Conservation (phyloP, 2,113 vertebrate genomes). For the Riparia riparia region DNA sequence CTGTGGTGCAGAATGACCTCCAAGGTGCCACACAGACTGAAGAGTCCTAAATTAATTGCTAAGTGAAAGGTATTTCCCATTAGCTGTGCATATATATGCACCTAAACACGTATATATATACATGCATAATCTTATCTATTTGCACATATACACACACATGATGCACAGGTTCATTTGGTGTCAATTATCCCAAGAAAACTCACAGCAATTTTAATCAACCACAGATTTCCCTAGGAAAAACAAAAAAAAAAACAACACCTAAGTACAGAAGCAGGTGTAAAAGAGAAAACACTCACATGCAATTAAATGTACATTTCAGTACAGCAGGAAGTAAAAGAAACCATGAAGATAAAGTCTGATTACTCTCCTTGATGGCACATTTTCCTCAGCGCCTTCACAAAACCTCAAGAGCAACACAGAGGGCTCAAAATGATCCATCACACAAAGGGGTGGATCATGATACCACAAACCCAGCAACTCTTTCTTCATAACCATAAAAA, state of each 20-base stretch:
- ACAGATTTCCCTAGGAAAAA: not conserved
- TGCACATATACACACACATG: not conserved
- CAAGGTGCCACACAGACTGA: not conserved
- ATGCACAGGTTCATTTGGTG: not conserved
- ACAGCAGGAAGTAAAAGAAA: not conserved
- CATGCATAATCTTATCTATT: not conserved
- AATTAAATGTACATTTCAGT: not conserved
- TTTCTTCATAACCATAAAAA: not conserved
- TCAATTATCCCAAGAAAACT: constrained; percentile 25
- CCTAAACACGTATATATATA: not conserved
- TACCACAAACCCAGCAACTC: not conserved
- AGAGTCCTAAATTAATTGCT: constrained; percentile 21
- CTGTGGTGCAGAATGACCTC: constrained; percentile 10
- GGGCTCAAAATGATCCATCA: not conserved
- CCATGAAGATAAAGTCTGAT: not conserved
- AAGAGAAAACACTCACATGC: not conserved
- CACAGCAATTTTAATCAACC: constrained; percentile 32
- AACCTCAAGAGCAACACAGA: fast-evolving
- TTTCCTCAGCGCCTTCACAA: not conserved
- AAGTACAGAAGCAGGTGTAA: constrained; percentile 3
- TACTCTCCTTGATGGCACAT: not conserved
- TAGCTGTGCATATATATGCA: not conserved
- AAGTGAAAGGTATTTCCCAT: constrained; percentile 19
- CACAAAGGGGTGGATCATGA: not conserved
- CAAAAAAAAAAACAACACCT: not conserved